phyloP scores from a whole-genome alignment of 1,140 invertebrate genomes.

The Hyles vespertilio region DNA sequence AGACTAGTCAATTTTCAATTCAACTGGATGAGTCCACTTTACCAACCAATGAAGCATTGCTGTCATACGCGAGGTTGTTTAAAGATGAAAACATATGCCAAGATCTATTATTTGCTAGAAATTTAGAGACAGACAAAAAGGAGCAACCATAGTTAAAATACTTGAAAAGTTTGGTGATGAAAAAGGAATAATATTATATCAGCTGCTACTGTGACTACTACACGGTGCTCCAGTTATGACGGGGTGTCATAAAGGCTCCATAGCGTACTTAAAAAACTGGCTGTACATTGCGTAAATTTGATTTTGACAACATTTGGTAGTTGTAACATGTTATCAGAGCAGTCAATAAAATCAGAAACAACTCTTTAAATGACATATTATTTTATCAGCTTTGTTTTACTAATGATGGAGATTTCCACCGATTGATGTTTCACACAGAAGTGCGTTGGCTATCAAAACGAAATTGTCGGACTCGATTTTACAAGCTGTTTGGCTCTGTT shows the following conservation, averaged over 20 bases:
- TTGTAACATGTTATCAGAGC: not conserved
- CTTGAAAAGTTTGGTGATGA: constrained; percentile 18
- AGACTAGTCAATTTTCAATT: constrained; percentile 10
- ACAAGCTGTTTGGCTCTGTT: constrained; percentile 43
- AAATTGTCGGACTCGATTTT: constrained; percentile 48
- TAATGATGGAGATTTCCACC: constrained; percentile 20
- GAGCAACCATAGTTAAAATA: constrained; percentile 12
- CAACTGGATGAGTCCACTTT: constrained; percentile 9
- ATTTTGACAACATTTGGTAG: constrained; percentile 4
- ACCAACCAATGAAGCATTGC: constrained; percentile 15
- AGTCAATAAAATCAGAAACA: constrained; percentile 1
- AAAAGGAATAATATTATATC: constrained; percentile 17
- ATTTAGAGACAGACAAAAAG: constrained; percentile 18
- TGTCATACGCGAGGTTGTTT: constrained; percentile 14
- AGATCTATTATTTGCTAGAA: constrained; percentile 22
- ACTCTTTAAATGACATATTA: constrained; percentile 11
- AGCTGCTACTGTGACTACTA: constrained; percentile 1
- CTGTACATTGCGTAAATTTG: constrained; percentile 1
- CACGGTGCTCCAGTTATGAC: not conserved
- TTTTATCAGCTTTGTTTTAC: constrained; percentile 12
- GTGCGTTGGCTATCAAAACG: constrained; percentile 53
- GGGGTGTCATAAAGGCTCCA: too few species aligned
- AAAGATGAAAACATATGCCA: constrained; percentile 20
- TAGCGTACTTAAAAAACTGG: too few species aligned
- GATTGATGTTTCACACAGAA: constrained; percentile 53